Conservation (phyloP, 2,113 vertebrate genomes). For the Scortum barcoo region DNA sequence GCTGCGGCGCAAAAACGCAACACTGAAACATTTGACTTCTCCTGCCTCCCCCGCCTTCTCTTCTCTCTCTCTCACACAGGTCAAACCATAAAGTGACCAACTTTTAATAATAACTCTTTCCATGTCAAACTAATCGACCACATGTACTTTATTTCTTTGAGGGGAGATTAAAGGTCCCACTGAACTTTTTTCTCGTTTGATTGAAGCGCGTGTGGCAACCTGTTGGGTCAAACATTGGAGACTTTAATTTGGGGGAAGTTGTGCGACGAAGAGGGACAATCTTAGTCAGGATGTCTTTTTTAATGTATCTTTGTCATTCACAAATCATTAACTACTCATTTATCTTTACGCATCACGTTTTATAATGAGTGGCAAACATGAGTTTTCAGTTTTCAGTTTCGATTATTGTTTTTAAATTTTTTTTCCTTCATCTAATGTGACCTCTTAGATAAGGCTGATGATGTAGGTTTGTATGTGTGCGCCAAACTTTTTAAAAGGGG, state of each 20-base stretch:
- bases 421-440: background rate
- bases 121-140: background rate
- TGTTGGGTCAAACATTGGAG: background rate
- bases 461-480: no score
- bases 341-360: background rate
- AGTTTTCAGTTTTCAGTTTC: background rate
- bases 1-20: background rate
- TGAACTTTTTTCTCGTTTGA: background rate
- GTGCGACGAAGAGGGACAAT: background rate
- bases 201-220: background rate
- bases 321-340: background rate
- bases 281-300: background rate
- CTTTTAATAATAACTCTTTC: background rate
- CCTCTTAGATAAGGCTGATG: no score
- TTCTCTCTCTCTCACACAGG: no score
- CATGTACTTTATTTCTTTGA: background rate
- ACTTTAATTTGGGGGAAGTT: background rate
- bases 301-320: background rate
- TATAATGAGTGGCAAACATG: background rate
- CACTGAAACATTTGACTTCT: background rate
- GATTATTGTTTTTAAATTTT: background rate
- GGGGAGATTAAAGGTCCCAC: accelerated
- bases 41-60: no score
- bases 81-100: accelerated
- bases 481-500: background rate